A percentile compares a stretch with the other conserved stretches of the same genome.
Evolutionary conservation across 2,797 vertebrate species (phyloP).

Genomic region (Haliaeetus vocifer): DNA sequence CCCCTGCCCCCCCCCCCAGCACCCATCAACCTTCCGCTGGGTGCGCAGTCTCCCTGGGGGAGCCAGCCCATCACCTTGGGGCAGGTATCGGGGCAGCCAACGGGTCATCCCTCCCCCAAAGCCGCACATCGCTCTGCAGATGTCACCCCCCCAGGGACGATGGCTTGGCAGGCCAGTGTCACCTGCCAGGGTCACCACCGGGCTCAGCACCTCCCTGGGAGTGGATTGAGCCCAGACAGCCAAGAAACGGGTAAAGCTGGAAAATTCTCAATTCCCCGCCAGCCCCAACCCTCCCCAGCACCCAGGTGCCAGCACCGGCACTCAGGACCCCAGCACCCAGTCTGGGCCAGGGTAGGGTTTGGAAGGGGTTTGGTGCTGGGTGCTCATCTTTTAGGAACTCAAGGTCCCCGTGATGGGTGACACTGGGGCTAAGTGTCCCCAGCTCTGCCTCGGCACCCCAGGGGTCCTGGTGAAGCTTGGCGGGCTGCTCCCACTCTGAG

Average conservation of each 20-base stretch:
- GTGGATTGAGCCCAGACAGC: not conserved
- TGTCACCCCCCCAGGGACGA: not conserved
- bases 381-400: not conserved
- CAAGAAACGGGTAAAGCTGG: not conserved
- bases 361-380: not conserved
- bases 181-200: not conserved
- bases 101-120: not conserved
- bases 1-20: not conserved
- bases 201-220: not conserved
- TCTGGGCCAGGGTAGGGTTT: not conserved
- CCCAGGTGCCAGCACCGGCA: not conserved
- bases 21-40: not conserved
- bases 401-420: not conserved
- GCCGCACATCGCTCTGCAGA: rapidly evolving
- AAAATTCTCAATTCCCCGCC: not conserved
- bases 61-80: not conserved
- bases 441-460: rapidly evolving
- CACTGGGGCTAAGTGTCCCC: not conserved
- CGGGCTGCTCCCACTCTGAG: not conserved
- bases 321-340: not conserved
- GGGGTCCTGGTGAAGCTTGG: not conserved
- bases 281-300: not conserved
- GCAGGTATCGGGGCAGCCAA: not conserved
- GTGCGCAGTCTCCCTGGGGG: not conserved
- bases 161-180: not conserved